Percentiles rank a stretch among this genome's conserved stretches.
Evolutionary conservation across 2,888 invertebrate species (phyloP).

Genomic region (Hylaea fasciaria): DNA sequence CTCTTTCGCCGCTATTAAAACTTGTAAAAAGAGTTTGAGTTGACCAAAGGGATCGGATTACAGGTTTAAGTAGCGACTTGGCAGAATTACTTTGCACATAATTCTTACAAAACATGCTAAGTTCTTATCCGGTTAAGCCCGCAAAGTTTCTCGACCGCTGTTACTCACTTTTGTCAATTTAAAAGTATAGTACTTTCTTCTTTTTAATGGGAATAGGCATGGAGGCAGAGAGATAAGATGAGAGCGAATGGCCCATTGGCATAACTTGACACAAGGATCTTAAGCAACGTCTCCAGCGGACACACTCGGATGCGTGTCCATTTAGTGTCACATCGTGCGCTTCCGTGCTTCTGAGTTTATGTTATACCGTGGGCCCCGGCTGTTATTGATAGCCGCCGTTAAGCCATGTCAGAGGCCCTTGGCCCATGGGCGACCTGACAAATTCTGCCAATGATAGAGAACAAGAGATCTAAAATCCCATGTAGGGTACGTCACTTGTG

Average conservation of each 20-base stretch:
- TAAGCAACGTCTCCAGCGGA: too few relatives aligned
- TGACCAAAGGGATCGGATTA: conserved; percentile 47
- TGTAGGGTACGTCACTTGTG: background rate
- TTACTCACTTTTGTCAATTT: background rate
- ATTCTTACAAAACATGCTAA: conserved; percentile 18
- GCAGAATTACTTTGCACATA: conserved; percentile 22
- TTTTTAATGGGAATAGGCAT: conserved; percentile 1
- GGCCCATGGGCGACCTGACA: too few relatives aligned
- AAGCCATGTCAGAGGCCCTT: too few relatives aligned
- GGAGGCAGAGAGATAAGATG: background rate
- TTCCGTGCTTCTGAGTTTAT: too few relatives aligned
- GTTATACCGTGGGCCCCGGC: too few relatives aligned
- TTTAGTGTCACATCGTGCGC: too few relatives aligned
- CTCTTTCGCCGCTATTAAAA: conserved; percentile 45
- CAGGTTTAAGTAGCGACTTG: conserved; percentile 38
- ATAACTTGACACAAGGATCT: too few relatives aligned
- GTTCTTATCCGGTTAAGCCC: conserved; percentile 16
- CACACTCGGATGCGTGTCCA: too few relatives aligned
- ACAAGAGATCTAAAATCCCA: too few relatives aligned
- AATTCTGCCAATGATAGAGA: too few relatives aligned
- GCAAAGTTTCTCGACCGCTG: conserved; percentile 7
- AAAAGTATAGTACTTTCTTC: background rate
- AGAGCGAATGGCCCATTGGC: too few relatives aligned
- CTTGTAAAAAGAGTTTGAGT: conserved; percentile 40
- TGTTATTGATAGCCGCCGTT: too few relatives aligned